These are phyloP conservation scores for Caenorhabditis panamensis DNA, from an alignment of 2,888 invertebrate genomes.

Conservation along the genomic window DNA sequence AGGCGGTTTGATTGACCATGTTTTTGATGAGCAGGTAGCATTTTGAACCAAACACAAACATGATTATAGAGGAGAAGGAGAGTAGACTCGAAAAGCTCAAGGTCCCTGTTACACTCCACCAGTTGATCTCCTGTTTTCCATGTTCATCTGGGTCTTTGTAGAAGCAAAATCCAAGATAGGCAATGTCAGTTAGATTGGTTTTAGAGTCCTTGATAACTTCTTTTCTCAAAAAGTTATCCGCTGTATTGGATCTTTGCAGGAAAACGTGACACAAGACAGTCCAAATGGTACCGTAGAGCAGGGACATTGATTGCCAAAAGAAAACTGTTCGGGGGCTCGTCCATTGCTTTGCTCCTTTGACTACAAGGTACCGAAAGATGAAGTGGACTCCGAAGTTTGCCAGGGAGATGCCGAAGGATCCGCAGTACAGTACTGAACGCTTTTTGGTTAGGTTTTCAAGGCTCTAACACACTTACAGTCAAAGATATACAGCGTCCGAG, in stretches of 20 bases:
- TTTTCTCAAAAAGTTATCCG: neutral
- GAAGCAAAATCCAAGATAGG: constrained; percentile 12
- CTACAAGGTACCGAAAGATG: neutral
- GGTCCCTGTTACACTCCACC: neutral
- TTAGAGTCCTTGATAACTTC: neutral
- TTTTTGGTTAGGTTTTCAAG: neutral
- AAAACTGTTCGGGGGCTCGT: neutral
- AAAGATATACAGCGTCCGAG: neutral
- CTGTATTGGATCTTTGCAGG: neutral
- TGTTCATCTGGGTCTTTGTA: neutral
- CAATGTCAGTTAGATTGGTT: neutral
- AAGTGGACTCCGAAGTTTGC: constrained; percentile 9
- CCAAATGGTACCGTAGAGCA: neutral
- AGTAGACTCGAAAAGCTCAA: neutral
- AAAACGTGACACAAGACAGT: neutral
- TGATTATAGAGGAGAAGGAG: neutral
- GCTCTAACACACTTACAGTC: neutral
- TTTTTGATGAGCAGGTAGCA: constrained; percentile 1
- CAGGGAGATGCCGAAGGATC: neutral
- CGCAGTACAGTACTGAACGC: neutral
- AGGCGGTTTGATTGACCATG: neutral
- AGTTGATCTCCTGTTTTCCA: neutral
- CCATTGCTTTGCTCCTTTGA: neutral
- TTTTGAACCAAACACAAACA: neutral
- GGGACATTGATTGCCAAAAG: neutral